Conservation (phyloP, 2,113 vertebrate species). For the Elgaria multicarinata region DNA sequence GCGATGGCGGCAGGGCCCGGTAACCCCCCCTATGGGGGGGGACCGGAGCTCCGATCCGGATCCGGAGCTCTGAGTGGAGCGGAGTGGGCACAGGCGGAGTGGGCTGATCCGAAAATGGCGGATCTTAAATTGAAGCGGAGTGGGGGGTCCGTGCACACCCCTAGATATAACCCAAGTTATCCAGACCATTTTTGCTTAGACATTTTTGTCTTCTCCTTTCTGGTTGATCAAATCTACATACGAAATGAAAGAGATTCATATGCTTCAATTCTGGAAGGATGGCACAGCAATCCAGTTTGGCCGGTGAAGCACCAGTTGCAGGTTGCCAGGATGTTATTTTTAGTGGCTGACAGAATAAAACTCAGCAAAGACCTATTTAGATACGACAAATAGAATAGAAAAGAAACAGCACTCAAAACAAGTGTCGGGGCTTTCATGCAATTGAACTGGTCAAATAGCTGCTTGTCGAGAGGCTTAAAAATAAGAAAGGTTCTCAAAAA, state of each 20-base stretch:
- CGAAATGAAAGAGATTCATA: not conserved
- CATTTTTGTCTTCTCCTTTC: no score
- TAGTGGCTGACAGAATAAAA: constrained; percentile 24
- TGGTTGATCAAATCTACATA: not conserved
- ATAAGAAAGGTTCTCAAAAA: not conserved
- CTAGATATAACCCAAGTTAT: no score
- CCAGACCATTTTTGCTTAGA: no score
- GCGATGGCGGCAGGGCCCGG: no score
- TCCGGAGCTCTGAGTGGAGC: no score
- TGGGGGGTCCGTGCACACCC: no score
- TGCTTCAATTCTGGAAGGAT: not conserved
- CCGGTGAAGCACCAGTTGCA: not conserved
- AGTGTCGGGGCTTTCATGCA: not conserved
- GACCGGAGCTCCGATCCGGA: no score
- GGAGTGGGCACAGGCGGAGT: no score
- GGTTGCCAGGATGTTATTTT: constrained; percentile 47
- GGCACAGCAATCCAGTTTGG: not conserved
- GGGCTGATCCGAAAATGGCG: no score
- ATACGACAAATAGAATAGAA: not conserved
- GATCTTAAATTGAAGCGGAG: no score
- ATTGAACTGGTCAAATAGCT: fast-evolving
- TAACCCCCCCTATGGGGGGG: no score
- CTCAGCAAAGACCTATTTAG: not conserved
- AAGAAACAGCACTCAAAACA: fast-evolving
- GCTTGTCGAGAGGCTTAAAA: constrained; percentile 9